phyloP scores from a whole-genome alignment of 2,113 vertebrate species.

The Hippopotamus amphibius region DNA sequence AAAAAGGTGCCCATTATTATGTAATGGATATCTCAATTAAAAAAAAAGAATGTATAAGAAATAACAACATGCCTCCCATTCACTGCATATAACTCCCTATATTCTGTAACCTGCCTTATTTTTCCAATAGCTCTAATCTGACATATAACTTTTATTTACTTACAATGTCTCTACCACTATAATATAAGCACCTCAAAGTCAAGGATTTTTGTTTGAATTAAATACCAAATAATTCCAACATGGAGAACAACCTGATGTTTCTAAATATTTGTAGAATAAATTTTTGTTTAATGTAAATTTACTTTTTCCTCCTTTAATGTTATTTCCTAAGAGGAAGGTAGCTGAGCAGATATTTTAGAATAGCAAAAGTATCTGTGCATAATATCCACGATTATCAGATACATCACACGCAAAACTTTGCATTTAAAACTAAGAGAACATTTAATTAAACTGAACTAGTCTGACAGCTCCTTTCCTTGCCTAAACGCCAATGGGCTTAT shows the following conservation, averaged over 20 bases:
- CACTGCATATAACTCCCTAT: not conserved
- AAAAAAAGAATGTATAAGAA: not conserved
- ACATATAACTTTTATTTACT: not conserved
- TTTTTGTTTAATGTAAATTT: not conserved
- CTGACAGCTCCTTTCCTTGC: not conserved
- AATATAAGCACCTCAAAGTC: not conserved
- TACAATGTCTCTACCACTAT: not conserved
- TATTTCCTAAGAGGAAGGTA: not conserved
- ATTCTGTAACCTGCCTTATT: not conserved
- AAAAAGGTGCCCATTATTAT: not conserved
- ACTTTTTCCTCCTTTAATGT: not conserved
- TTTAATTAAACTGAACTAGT: not conserved
- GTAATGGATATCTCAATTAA: not conserved
- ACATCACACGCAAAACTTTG: not conserved
- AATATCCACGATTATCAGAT: not conserved
- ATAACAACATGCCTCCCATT: not conserved
- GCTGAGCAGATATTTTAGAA: not conserved
- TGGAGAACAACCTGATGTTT: not conserved
- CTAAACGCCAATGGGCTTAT: not conserved
- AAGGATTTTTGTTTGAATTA: not conserved
- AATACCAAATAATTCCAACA: not conserved
- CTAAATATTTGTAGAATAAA: not conserved
- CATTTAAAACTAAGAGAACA: conserved; percentile 31
- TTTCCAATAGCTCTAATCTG: not conserved
- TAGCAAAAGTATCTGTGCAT: not conserved